Percentiles rank a stretch among this genome's conserved stretches.
Evolutionary conservation across 2,113 vertebrate genomes (phyloP).

Genomic region (Poeciliopsis occidentalis): DNA sequence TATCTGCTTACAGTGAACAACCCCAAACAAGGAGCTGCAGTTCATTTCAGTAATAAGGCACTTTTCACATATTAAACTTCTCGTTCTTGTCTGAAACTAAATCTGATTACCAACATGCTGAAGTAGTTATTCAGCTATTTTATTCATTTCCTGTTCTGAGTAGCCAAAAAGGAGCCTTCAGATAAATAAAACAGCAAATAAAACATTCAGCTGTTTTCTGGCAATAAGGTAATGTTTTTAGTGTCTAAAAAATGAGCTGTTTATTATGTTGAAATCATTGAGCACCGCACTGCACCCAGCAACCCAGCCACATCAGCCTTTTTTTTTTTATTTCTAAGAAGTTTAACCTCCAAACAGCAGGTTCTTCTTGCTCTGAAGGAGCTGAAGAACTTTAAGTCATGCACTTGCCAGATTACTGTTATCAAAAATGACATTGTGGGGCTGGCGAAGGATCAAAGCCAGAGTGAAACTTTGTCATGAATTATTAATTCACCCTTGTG

Average conservation of each 20-base stretch:
- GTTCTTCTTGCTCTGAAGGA: not conserved
- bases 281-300: too few relatives aligned
- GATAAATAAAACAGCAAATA: not conserved
- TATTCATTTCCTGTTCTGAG: slow-evolving; percentile 1
- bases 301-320: too few relatives aligned
- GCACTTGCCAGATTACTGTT: not conserved
- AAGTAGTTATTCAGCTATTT: not conserved
- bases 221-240: too few relatives aligned
- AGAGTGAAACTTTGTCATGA: slow-evolving; percentile 17
- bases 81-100: not conserved
- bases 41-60: not conserved
- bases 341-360: not conserved
- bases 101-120: not conserved
- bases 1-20: not conserved
- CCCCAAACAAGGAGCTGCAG: not conserved
- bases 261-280: too few relatives aligned
- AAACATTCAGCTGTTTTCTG: too few relatives aligned
- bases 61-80: not conserved
- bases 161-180: not conserved
- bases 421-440: slow-evolving; percentile 3
- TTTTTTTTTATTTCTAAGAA: not conserved
- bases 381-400: not conserved
- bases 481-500: slow-evolving; percentile 28
- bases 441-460: slow-evolving; percentile 30
- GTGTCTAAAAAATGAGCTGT: too few relatives aligned